Percentiles rank a stretch among this genome's conserved stretches.
These are phyloP conservation scores for Notoglanidium macrostoma DNA, from an alignment of 2,797 vertebrate genomes.

Conservation along the genomic window DNA sequence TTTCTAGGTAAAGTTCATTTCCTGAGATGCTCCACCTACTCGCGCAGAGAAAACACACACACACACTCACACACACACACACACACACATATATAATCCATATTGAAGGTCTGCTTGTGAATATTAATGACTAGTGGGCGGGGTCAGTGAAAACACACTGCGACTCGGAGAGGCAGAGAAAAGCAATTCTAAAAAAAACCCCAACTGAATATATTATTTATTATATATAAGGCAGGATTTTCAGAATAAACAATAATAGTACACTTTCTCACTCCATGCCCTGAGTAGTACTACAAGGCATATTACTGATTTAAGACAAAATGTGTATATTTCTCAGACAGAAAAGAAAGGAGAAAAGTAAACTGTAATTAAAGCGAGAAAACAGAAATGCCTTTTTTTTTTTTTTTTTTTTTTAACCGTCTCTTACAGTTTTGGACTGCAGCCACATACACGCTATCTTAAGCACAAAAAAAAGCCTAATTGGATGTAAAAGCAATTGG, in stretches of 20 bases:
- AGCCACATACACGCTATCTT: neutral
- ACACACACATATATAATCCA: neutral
- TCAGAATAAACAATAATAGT: neutral
- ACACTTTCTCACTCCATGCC: neutral
- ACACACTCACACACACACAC: neutral
- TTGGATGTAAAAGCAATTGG: slow-evolving; percentile 19
- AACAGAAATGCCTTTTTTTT: neutral
- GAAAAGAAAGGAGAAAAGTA: neutral
- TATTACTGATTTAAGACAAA: neutral
- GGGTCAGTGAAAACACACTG: neutral
- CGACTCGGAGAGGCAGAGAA: neutral
- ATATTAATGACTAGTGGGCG: neutral
- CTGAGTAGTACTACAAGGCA: neutral
- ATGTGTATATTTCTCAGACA: neutral
- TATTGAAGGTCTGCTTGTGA: neutral
- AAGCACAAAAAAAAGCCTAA: neutral
- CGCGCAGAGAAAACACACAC: neutral
- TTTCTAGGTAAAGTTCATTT: neutral
- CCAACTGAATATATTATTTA: too few relatives aligned
- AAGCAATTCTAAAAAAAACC: neutral
- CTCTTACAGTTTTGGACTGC: neutral
- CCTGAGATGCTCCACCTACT: neutral
- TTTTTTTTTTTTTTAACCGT: neutral
- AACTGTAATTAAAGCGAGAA: neutral
- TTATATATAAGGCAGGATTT: neutral